A percentile compares a stretch with the other conserved stretches of the same genome.
phyloP scores from a whole-genome alignment of 92 coral and sea anemone species.

The Galaxea fascicularis region DNA sequence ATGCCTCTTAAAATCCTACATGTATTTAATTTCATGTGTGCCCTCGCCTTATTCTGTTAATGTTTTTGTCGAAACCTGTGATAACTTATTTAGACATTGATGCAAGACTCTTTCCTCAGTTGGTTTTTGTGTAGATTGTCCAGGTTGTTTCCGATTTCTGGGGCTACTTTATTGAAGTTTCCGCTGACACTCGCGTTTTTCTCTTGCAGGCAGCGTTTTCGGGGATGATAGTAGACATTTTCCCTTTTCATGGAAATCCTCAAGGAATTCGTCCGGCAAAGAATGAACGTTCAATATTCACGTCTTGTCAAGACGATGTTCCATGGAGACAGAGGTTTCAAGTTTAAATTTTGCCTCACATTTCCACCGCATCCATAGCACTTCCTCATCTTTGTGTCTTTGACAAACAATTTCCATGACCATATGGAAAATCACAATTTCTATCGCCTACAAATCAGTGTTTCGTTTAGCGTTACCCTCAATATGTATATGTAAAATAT shows the following conservation, averaged over 20 bases:
- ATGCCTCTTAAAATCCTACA: no score
- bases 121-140: constrained; percentile 27
- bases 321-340: constrained; percentile 66
- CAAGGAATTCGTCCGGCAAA: constrained; percentile 20
- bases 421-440: no score
- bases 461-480: no score
- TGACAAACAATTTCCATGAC: no score
- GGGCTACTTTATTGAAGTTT: constrained; percentile 10
- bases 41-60: no score
- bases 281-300: constrained; percentile 38
- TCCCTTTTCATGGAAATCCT: constrained; percentile 39
- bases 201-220: constrained; percentile 35
- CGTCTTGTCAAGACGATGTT: constrained; percentile 46
- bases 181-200: constrained; percentile 36
- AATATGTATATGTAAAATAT: no score
- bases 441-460: no score
- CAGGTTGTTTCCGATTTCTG: constrained; percentile 2
- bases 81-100: constrained; percentile 7
- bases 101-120: constrained; percentile 44
- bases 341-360: constrained; percentile 21
- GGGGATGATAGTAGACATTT: constrained; percentile 58
- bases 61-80: no score
- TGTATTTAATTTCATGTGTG: no score
- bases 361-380: constrained; percentile 70
- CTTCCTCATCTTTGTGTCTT: constrained; percentile 50